phyloP scores from a whole-genome alignment of 2,113 vertebrate species.

The Amblyopsis rosae region DNA sequence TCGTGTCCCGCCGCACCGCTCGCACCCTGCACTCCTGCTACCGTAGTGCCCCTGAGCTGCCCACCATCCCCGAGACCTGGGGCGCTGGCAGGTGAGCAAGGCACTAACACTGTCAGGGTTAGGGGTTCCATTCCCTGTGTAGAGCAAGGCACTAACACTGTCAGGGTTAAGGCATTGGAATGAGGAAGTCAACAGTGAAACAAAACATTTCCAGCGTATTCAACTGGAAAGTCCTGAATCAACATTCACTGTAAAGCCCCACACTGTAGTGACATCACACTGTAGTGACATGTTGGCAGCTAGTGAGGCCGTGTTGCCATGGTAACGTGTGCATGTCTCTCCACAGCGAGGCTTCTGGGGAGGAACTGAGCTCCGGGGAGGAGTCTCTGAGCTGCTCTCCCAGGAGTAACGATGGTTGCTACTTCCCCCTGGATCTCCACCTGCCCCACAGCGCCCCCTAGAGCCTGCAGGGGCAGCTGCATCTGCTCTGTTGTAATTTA shows the following conservation, averaged over 20 bases:
- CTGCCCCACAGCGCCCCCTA: conserved; percentile 47
- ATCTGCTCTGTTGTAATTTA: conserved; percentile 16
- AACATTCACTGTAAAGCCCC: not conserved
- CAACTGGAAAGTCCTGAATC: not conserved
- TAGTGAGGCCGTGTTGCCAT: not conserved
- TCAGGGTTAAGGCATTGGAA: not conserved
- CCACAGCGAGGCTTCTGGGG: conserved; percentile 88
- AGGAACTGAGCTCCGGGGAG: conserved; percentile 92
- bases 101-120: not conserved
- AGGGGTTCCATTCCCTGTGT: not conserved
- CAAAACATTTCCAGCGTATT: not conserved
- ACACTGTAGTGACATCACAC: too few relatives aligned
- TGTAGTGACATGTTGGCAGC: not conserved
- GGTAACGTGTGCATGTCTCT: not conserved
- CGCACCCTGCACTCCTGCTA: conserved; percentile 91
- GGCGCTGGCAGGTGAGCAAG: not conserved
- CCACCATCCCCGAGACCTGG: conserved; percentile 87
- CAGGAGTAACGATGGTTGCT: conserved; percentile 82
- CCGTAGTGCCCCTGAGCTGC: conserved; percentile 89
- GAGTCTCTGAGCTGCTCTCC: conserved; percentile 89
- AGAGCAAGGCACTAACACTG: not conserved
- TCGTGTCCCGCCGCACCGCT: conserved; percentile 92
- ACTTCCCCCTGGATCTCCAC: conserved; percentile 82
- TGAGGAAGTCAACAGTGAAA: not conserved
- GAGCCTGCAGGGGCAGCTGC: conserved; percentile 45